These are phyloP conservation scores for Diogma glabrata DNA, from an alignment of 2,888 invertebrate genomes.

Conservation along the genomic window DNA sequence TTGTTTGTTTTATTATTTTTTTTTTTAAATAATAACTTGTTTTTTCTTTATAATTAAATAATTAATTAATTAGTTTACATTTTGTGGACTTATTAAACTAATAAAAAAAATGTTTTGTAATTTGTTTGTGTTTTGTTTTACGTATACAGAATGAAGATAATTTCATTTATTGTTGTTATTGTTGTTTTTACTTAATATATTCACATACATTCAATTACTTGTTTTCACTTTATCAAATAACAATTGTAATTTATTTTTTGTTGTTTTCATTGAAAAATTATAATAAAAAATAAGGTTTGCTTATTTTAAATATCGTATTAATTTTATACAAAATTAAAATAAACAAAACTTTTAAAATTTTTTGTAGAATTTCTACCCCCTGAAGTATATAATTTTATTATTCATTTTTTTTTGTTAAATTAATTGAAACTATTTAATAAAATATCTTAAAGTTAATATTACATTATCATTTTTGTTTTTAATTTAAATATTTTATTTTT, in stretches of 20 bases:
- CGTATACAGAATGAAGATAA: constrained; percentile 35
- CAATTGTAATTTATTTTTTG: constrained; percentile 17
- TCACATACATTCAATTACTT: too few species aligned
- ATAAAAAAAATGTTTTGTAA: constrained; percentile 4
- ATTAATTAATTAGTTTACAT: background rate
- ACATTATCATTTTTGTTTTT: background rate
- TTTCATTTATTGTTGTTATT: background rate
- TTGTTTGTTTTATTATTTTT: background rate
- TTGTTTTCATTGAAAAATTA: background rate
- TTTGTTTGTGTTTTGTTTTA: constrained; percentile 21
- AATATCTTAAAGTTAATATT: constrained; percentile 6
- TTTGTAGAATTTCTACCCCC: constrained; percentile 11
- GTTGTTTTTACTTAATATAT: constrained; percentile 1
- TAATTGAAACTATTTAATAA: background rate
- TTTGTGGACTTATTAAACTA: constrained; percentile 3
- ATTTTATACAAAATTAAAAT: background rate
- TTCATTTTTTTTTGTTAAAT: background rate
- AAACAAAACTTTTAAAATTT: background rate
- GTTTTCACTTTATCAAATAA: constrained; percentile 11
- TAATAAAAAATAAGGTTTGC: background rate
- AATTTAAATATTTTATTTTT: constrained; percentile 3
- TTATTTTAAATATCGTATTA: background rate
- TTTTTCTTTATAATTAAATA: constrained; percentile 3
- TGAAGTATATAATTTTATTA: constrained; percentile 6
- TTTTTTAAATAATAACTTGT: constrained; percentile 5